A percentile compares a stretch with the other conserved stretches of the same genome.
These are phyloP conservation scores for Tetheella fluctuosa DNA, from an alignment of 2,888 invertebrate genomes.

Conservation along the genomic window DNA sequence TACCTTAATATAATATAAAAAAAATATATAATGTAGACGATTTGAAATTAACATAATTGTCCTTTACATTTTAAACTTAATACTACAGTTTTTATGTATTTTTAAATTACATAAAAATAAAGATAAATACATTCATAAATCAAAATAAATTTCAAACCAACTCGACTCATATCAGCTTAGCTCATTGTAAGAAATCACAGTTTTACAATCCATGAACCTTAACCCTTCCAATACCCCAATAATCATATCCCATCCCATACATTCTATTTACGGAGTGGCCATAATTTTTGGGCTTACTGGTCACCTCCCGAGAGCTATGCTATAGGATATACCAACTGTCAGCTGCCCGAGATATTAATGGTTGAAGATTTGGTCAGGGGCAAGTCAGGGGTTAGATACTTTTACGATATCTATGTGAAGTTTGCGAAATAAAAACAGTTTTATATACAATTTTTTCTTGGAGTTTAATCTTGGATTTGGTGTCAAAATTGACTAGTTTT, in stretches of 20 bases:
- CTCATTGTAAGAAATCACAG: neutral
- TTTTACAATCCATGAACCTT: neutral
- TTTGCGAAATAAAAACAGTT: neutral
- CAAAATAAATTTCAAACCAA: too few species aligned
- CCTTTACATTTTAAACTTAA: too few species aligned
- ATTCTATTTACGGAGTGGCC: constrained; percentile 55
- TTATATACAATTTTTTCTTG: neutral
- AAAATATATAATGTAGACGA: too few species aligned
- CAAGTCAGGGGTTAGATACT: constrained; percentile 29
- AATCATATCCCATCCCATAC: constrained; percentile 37
- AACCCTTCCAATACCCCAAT: neutral
- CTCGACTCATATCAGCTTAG: too few species aligned
- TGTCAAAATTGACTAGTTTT: too few species aligned
- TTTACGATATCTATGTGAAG: constrained; percentile 39
- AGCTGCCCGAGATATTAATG: constrained; percentile 68
- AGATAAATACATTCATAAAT: too few species aligned
- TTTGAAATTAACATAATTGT: too few species aligned
- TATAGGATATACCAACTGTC: constrained; percentile 61
- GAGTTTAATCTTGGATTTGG: too few species aligned
- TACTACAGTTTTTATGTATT: too few species aligned
- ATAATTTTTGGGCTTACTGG: constrained; percentile 64
- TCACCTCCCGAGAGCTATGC: constrained; percentile 52
- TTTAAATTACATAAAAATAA: too few species aligned
- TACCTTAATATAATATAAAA: too few species aligned
- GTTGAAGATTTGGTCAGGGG: constrained; percentile 34